phyloP scores from a whole-genome alignment of 2,888 invertebrate genomes.

The Nomada fucata region DNA sequence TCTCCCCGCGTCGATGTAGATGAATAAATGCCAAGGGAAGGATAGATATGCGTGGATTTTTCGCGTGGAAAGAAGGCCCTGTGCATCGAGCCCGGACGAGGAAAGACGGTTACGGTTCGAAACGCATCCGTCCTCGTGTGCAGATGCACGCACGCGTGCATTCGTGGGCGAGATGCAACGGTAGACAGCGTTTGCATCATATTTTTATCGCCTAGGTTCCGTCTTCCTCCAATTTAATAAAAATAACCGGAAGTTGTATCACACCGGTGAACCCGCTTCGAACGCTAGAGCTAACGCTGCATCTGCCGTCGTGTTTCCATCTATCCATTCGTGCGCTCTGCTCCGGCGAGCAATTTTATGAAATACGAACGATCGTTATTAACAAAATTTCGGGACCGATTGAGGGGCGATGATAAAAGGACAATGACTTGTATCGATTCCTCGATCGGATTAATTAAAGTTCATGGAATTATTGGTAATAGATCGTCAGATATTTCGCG shows the following conservation, averaged over 20 bases:
- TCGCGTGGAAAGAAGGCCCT: slow-evolving; percentile 30
- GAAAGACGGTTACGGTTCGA: slow-evolving; percentile 70
- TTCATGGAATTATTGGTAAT: no score
- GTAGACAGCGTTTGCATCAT: slow-evolving; percentile 63
- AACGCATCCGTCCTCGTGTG: slow-evolving; percentile 65
- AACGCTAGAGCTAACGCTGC: slow-evolving; percentile 9
- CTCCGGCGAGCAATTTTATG: background rate
- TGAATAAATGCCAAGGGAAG: background rate
- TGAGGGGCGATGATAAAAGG: no score
- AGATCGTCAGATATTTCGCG: no score
- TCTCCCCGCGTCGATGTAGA: background rate
- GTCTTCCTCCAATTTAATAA: slow-evolving; percentile 63
- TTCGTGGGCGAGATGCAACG: slow-evolving; percentile 60
- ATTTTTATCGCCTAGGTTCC: slow-evolving; percentile 61
- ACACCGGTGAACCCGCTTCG: slow-evolving; percentile 49
- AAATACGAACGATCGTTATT: background rate
- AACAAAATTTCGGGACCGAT: no score
- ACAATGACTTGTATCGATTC: no score
- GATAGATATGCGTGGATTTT: slow-evolving; percentile 24
- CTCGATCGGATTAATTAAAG: no score
- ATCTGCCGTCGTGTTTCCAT: background rate
- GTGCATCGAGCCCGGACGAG: slow-evolving; percentile 39
- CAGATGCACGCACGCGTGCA: slow-evolving; percentile 66
- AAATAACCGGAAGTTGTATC: slow-evolving; percentile 64
- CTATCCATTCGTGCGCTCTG: background rate